A percentile compares a stretch with the other conserved stretches of the same genome.
phyloP scores from a whole-genome alignment of 2,797 vertebrate genomes.

The Halcyon badia region DNA sequence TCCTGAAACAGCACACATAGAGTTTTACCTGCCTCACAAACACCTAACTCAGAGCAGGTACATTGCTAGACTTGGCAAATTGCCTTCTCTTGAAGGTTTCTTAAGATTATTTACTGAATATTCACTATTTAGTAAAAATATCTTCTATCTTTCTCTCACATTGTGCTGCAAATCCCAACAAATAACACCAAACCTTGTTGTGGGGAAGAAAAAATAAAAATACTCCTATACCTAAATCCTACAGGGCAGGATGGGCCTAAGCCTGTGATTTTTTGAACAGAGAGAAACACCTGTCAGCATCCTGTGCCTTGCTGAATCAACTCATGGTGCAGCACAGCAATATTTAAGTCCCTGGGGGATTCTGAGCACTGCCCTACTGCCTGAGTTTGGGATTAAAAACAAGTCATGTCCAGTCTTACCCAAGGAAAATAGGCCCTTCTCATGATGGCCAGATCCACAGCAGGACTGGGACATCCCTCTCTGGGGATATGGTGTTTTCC shows the following conservation, averaged over 20 bases:
- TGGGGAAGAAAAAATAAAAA: neutral
- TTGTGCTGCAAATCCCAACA: neutral
- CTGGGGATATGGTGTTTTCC: neutral
- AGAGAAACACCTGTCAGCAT: neutral
- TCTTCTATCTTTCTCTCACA: neutral
- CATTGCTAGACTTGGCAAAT: neutral
- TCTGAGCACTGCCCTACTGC: neutral
- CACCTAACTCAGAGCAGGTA: neutral
- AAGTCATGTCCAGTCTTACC: neutral
- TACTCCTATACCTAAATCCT: neutral
- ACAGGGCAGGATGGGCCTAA: neutral
- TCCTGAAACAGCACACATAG: neutral
- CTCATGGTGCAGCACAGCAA: neutral
- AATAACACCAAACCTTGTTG: neutral
- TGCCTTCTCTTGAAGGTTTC: neutral
- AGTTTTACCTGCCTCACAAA: neutral
- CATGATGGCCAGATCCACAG: neutral
- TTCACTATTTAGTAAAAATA: neutral
- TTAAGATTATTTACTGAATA: neutral
- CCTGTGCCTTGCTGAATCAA: neutral
- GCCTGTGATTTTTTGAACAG: neutral
- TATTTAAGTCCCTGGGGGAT: neutral
- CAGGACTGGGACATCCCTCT: neutral
- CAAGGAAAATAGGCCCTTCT: neutral
- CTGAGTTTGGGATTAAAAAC: neutral